phyloP scores from a whole-genome alignment of 2,888 invertebrate species.

The Euphydryas editha region DNA sequence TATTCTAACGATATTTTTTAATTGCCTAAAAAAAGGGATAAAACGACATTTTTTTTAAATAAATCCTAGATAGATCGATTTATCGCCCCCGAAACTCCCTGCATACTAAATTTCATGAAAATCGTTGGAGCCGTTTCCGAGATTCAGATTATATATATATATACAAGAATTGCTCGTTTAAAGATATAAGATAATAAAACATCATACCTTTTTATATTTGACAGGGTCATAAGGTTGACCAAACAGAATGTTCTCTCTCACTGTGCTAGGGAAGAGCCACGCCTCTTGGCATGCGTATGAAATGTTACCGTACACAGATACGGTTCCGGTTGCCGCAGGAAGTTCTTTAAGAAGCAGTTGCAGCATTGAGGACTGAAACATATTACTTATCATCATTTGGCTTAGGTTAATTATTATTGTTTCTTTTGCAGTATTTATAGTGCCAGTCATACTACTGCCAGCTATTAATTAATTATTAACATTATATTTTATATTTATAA shows the following conservation, averaged over 20 bases:
- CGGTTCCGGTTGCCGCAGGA: constrained; percentile 83
- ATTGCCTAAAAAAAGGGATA: too few species aligned
- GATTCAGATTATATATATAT: too few species aligned
- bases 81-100: too few species aligned
- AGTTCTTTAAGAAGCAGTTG: constrained; percentile 90
- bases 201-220: constrained; percentile 79
- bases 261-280: constrained; percentile 91
- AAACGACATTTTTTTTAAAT: too few species aligned
- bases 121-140: too few species aligned
- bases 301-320: constrained; percentile 85
- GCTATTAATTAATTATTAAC: background rate
- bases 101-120: too few species aligned
- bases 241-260: constrained; percentile 94
- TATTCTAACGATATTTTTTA: too few species aligned
- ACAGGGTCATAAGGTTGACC: constrained; percentile 86
- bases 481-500: constrained; percentile 32
- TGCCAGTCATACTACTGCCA: too few species aligned
- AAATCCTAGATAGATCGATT: too few species aligned
- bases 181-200: constrained; percentile 12
- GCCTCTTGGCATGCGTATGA: constrained; percentile 93
- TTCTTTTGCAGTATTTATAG: background rate
- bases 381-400: constrained; percentile 22
- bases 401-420: background rate
- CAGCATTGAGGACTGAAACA: constrained; percentile 83
- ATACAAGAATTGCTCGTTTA: background rate